Conservation (phyloP, 1,140 invertebrate genomes). For the Yoshiicerus persimilis region DNA sequence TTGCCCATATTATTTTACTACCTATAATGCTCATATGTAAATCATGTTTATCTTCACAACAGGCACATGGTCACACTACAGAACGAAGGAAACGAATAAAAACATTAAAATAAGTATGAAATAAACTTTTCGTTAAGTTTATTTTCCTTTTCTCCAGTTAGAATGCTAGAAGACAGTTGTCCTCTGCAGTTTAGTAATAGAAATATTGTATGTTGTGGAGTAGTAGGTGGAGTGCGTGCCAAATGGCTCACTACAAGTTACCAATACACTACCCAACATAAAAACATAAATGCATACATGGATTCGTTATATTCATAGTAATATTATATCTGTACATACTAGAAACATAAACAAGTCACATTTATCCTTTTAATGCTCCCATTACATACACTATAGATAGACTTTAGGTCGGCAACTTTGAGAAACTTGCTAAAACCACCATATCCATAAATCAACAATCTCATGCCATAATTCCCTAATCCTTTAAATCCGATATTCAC, state of each 20-base stretch:
- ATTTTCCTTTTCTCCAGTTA: not conserved
- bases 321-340: not conserved
- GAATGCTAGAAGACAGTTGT: not conserved
- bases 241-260: not conserved
- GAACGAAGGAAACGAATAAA: not conserved
- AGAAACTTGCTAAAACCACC: not conserved
- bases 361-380: conserved; percentile 22
- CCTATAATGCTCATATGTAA: not conserved
- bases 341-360: conserved; percentile 7
- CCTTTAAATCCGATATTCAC: conserved; percentile 2
- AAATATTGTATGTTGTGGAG: not conserved
- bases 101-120: not conserved
- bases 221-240: not conserved
- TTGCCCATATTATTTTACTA: not conserved
- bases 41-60: not conserved
- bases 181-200: not conserved
- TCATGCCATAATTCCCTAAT: conserved; percentile 9
- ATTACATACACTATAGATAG: not conserved
- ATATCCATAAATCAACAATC: conserved; percentile 14
- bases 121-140: not conserved
- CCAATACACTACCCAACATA: not conserved
- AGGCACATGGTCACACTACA: not conserved
- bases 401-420: not conserved
- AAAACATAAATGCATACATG: not conserved
- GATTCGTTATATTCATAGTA: not conserved